Evolutionary conservation across 2,888 invertebrate genomes (phyloP).

Genomic region (Drosophila falleni): DNA sequence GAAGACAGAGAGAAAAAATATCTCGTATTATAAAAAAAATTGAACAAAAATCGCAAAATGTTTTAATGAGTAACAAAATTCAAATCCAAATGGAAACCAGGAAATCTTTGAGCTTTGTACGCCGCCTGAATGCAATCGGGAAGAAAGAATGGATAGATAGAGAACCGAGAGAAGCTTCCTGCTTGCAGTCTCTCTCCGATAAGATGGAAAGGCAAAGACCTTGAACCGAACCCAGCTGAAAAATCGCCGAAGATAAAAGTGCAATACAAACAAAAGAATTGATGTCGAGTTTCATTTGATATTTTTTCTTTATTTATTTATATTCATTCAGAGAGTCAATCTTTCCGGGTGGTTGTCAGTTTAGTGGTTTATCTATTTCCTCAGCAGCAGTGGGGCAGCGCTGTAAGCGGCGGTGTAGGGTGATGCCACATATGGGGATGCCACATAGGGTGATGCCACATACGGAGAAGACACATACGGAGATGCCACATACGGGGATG

Average conservation of each 20-base stretch:
- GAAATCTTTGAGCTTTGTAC: constrained; percentile 35
- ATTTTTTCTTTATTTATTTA: constrained; percentile 25
- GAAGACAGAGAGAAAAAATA: not conserved
- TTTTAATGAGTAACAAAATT: not conserved
- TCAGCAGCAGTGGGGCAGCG: constrained; percentile 66
- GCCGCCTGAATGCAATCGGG: not conserved
- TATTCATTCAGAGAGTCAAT: constrained; percentile 17
- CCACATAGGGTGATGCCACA: constrained; percentile 64
- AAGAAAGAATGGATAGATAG: constrained; percentile 28
- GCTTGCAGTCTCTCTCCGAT: constrained; percentile 26
- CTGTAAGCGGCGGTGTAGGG: constrained; percentile 65
- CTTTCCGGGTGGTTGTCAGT: constrained; percentile 18
- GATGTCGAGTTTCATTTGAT: constrained; percentile 23
- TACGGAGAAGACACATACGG: constrained; percentile 78
- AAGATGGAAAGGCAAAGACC: constrained; percentile 53
- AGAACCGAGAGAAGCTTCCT: constrained; percentile 39
- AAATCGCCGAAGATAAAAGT: constrained; percentile 17
- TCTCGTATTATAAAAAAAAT: not conserved
- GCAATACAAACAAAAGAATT: constrained; percentile 15
- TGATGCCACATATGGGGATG: constrained; percentile 57
- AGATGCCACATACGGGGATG: constrained; percentile 83
- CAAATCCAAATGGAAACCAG: constrained; percentile 14
- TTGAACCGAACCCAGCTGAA: constrained; percentile 37
- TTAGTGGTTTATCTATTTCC: constrained; percentile 54
- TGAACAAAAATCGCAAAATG: not conserved